Percentiles rank a stretch among this genome's conserved stretches.
phyloP scores from a whole-genome alignment of 2,888 invertebrate species.

The Pollenia griseotomentosa region DNA sequence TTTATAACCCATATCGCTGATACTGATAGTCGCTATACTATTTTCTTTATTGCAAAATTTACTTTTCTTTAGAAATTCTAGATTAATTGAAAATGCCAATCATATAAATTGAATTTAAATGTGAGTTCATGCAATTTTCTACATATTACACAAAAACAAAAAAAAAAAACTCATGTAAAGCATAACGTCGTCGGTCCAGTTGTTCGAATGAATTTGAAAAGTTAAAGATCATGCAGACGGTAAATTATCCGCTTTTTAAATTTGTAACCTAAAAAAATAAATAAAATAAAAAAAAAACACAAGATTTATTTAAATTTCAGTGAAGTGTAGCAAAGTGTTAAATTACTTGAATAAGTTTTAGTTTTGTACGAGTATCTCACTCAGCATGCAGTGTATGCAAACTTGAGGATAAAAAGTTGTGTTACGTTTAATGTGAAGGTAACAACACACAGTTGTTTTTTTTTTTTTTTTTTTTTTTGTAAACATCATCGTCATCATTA shows the following conservation, averaged over 20 bases:
- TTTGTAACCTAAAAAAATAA: constrained; percentile 41
- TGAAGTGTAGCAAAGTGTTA: constrained; percentile 69
- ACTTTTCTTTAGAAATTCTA: constrained; percentile 10
- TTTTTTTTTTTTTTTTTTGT: not conserved
- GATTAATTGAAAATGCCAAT: constrained; percentile 18
- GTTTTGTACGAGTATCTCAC: not conserved
- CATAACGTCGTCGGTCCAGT: not conserved
- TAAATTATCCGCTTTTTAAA: constrained; percentile 34
- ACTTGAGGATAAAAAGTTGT: not conserved
- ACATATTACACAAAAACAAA: not conserved
- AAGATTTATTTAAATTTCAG: constrained; percentile 67
- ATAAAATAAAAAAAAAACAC: not conserved
- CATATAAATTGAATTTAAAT: constrained; percentile 29
- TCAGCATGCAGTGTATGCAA: not conserved
- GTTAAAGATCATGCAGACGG: constrained; percentile 18
- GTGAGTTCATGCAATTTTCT: not conserved
- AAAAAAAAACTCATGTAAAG: not conserved
- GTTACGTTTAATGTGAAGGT: not conserved
- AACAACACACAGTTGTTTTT: constrained; percentile 16
- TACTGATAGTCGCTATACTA: no score
- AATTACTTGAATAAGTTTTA: constrained; percentile 66
- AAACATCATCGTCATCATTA: constrained; percentile 26
- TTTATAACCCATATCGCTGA: no score
- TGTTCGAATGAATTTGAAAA: constrained; percentile 15
- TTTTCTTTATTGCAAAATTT: not conserved